A percentile compares a stretch with the other conserved stretches of the same genome.
phyloP scores from a whole-genome alignment of 2,797 vertebrate species.

The Chromobotia macracanthus region DNA sequence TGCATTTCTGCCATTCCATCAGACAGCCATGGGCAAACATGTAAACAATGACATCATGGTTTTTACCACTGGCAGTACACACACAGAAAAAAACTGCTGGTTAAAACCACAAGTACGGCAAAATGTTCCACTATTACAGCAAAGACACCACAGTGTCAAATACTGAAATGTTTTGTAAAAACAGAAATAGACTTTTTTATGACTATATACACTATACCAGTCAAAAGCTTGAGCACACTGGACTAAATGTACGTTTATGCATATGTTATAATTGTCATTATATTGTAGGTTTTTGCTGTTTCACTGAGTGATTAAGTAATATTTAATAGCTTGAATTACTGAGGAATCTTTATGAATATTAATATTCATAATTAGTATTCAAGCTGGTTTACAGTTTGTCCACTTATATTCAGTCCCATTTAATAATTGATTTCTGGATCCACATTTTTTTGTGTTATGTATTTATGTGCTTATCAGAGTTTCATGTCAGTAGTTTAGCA shows the following conservation, averaged over 20 bases:
- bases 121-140: conserved; percentile 4
- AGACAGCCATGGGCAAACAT: conserved; percentile 34
- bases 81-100: neutral
- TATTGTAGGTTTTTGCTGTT: no score
- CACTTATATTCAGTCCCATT: no score
- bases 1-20: conserved; percentile 33
- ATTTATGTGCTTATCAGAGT: no score
- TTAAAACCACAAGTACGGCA: conserved; percentile 3
- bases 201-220: neutral
- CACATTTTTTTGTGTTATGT: no score
- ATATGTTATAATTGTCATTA: no score
- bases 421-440: no score
- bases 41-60: conserved; percentile 47
- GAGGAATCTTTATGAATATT: no score
- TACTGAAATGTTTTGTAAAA: neutral
- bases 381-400: neutral
- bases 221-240: neutral
- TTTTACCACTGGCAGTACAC: conserved; percentile 26
- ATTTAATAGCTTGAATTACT: neutral
- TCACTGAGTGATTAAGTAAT: no score
- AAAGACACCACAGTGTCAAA: neutral
- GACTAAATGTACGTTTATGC: neutral
- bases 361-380: no score
- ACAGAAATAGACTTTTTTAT: neutral
- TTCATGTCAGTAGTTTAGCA: no score